Percentiles rank a stretch among this genome's conserved stretches.
Evolutionary conservation across 2,888 invertebrate genomes (phyloP).

Genomic region (Zaprionus lineosus): DNA sequence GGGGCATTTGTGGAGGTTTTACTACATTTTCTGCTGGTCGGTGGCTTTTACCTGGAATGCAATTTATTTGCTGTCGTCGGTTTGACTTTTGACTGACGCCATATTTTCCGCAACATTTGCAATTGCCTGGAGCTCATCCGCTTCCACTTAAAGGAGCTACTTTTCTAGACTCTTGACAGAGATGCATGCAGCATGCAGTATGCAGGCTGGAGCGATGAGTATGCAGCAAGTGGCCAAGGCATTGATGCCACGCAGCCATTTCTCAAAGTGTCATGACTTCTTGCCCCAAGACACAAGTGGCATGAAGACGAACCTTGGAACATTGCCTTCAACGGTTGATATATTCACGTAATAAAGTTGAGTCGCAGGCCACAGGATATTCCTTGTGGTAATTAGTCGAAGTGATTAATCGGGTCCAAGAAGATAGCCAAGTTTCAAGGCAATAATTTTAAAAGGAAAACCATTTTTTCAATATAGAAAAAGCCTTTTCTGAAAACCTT

Average conservation of each 20-base stretch:
- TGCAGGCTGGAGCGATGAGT: slow-evolving; percentile 31
- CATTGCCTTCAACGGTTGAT: slow-evolving; percentile 25
- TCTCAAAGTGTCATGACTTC: slow-evolving; percentile 46
- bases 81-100: slow-evolving; percentile 81
- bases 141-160: slow-evolving; percentile 22
- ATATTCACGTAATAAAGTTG: slow-evolving; percentile 40
- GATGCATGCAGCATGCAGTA: slow-evolving; percentile 33
- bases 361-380: slow-evolving; percentile 2
- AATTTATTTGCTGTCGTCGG: slow-evolving; percentile 80
- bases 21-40: not conserved
- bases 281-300: not conserved
- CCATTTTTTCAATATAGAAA: too few species aligned
- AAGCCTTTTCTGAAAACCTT: too few species aligned
- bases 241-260: slow-evolving; percentile 43
- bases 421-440: not conserved
- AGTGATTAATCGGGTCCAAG: slow-evolving; percentile 12
- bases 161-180: slow-evolving; percentile 28
- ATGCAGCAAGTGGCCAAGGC: slow-evolving; percentile 16
- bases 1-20: slow-evolving; percentile 4
- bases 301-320: slow-evolving; percentile 5
- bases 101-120: slow-evolving; percentile 80
- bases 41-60: slow-evolving; percentile 62
- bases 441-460: not conserved
- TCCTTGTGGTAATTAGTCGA: slow-evolving; percentile 27
- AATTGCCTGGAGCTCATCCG: slow-evolving; percentile 58